Base-by-base conservation (phyloP, 2,113 vertebrate genomes). In the Phrynosoma platyrhinos region DNA sequence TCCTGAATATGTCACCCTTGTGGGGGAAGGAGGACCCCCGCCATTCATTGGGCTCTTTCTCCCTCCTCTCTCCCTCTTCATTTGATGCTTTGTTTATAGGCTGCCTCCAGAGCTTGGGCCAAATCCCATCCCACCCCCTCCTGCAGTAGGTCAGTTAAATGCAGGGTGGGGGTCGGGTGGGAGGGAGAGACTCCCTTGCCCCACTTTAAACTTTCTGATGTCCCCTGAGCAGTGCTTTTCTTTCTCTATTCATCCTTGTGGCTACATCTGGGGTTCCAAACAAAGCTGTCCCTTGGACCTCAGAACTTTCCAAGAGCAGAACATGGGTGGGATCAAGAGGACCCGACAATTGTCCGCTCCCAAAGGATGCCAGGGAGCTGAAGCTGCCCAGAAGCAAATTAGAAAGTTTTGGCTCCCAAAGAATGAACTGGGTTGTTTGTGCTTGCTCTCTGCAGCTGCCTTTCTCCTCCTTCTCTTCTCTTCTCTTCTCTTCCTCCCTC, bases 401-500 rank as follows among this genome's bases (percentile, higher is more conserved):
- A 94, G 93, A 95, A 97, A 97, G 96, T 98, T 97, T 95, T 94
- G 96, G 95, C 96, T 96, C 95, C 93, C 94, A 96, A 88, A 98
- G 97, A 98, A 97, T 97, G 97, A 96, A 95, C 89, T 90, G 96
- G 95, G 96, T 98, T 98, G 97, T 98, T 97, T 96, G 96, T 92
- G 91, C 92, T 93, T 90, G 91, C 93, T 93, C 92, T 81, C 91
- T 97, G 97, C 98, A 98, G 97, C 98, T 98, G 97, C 97, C 96
- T 92, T 88, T 80, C 81, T 91, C 80, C 84, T 84, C 80, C 84
- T 84, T 78, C 79, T 87, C 87, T 80, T 64, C 95, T 69, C 94
- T 91, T 93, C 94, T 66, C 93, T 93, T 93, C 92, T 93, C 92
- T 90, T 90, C 90, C 80, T 79, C 90, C 77, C 83, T 82, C 81